Evolutionary conservation across 2,113 vertebrate species (phyloP), one percentile per base, ranked within the genome.

Genomic region (Athene cunicularia): DNA sequence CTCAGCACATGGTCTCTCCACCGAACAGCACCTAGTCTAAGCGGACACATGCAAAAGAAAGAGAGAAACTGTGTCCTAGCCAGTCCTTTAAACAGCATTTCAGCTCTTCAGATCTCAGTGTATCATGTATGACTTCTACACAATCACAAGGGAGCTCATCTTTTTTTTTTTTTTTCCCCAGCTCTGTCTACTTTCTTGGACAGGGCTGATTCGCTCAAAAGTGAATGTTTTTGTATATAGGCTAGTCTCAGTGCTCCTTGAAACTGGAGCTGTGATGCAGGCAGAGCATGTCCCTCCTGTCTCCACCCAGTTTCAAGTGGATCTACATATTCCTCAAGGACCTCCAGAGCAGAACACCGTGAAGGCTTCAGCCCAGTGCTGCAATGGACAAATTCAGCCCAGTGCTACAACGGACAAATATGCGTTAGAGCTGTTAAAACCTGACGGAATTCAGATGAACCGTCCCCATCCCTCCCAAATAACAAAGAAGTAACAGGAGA

Each of bases 51-150:
- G 22, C 14, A 30, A 88, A 76, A 53, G 0, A 71, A 23, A 63
- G 47, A 77, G 24, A 66, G 13, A 53, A 93, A 50, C 20, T 20
- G 23, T 0, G 9, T 11, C 82, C 83, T 18, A 60, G 28, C 4
- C 64, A 47, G 20, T 28, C 20, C 35, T 80, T 74, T 22, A 43
- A 62, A 24, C 14, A 53, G 27, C 66, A 59, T 68, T 75, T 93
- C 33, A 92, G 26, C 45, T 63, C 60, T 63, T 71, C 52, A 8
- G 22, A 15, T 33, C 41, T 9, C 3, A 37, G 17, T 7, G 33
- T 6, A 8, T 20, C 30, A 45, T 14, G 2, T 0, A 7, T 6
- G 14, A 12, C 22, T 73, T 83, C 45, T 49, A 4, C 35, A 35
- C 16, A 33, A 7, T 20, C 30, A 26, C 23, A 43, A 17, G 35